Evolutionary conservation across 2,797 vertebrate genomes (phyloP).

Genomic region (Gephyroberyx darwinii): DNA sequence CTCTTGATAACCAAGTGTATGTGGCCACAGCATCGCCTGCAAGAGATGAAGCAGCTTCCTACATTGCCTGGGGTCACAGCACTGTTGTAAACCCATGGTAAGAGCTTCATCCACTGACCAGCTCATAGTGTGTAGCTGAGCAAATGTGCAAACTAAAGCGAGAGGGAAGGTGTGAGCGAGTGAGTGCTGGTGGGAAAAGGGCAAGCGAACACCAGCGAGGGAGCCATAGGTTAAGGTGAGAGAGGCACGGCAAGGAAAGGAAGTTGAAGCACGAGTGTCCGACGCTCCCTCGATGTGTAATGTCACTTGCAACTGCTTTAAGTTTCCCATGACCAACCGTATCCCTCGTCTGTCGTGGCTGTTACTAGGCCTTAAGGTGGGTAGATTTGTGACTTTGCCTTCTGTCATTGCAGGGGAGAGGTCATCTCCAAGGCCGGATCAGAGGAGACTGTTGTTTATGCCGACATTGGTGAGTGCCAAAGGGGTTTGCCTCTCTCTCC

Average conservation of each 20-base stretch:
- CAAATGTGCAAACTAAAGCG: background rate
- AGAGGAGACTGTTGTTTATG: slow-evolving; percentile 87
- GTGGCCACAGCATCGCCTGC: slow-evolving; percentile 93
- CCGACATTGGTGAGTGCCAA: slow-evolving; percentile 89
- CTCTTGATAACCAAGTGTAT: slow-evolving; percentile 94
- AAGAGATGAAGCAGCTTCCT: slow-evolving; percentile 89
- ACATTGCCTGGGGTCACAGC: slow-evolving; percentile 97
- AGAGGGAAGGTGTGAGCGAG: background rate
- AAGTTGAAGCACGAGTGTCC: no score
- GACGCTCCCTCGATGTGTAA: no score
- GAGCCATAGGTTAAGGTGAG: no score
- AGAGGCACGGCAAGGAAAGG: no score
- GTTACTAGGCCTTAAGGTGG: background rate
- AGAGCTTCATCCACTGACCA: slow-evolving; percentile 54
- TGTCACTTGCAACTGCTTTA: background rate
- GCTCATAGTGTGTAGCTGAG: no score
- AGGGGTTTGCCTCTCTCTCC: background rate
- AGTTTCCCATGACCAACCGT: background rate
- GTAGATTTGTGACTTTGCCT: background rate
- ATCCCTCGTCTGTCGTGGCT: background rate
- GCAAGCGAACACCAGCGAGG: background rate
- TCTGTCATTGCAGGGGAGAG: slow-evolving; percentile 86
- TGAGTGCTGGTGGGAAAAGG: no score
- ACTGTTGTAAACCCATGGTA: slow-evolving; percentile 92
- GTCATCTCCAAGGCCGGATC: slow-evolving; percentile 88